Conservation (phyloP, 53 echinoderm and acorn worm genomes). For the Mesocentrotus franciscanus region DNA sequence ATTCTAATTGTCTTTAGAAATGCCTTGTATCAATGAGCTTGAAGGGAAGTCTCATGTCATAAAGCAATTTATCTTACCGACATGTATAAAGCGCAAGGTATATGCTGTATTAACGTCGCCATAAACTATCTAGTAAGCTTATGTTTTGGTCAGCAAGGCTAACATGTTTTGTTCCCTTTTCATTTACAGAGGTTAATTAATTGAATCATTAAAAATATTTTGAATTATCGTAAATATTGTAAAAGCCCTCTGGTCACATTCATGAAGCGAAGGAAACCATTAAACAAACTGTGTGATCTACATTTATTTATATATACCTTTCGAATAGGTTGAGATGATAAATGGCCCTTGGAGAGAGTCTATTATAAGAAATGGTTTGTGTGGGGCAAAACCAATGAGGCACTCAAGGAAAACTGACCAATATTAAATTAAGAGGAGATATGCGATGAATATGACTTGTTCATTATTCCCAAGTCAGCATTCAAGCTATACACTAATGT, state of each 20-base stretch:
- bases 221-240: background rate
- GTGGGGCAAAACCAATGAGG: too few species aligned
- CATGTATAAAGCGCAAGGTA: too few species aligned
- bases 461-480: background rate
- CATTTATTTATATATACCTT: background rate
- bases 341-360: background rate
- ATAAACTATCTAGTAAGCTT: too few species aligned
- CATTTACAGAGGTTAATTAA: background rate
- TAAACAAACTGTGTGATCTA: background rate
- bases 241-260: background rate
- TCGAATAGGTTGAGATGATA: background rate
- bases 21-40: too few species aligned
- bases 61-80: too few species aligned
- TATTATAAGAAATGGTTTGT: background rate
- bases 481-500: background rate
- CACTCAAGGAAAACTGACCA: too few species aligned
- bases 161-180: too few species aligned
- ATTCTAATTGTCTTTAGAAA: too few species aligned
- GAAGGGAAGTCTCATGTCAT: too few species aligned
- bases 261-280: background rate
- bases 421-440: background rate
- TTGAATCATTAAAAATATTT: background rate
- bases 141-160: too few species aligned
- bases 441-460: background rate
- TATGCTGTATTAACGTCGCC: too few species aligned